Percentiles rank a stretch among this genome's conserved stretches.
phyloP scores from a whole-genome alignment of 2,888 invertebrate species.

The Ormyrus labotus region DNA sequence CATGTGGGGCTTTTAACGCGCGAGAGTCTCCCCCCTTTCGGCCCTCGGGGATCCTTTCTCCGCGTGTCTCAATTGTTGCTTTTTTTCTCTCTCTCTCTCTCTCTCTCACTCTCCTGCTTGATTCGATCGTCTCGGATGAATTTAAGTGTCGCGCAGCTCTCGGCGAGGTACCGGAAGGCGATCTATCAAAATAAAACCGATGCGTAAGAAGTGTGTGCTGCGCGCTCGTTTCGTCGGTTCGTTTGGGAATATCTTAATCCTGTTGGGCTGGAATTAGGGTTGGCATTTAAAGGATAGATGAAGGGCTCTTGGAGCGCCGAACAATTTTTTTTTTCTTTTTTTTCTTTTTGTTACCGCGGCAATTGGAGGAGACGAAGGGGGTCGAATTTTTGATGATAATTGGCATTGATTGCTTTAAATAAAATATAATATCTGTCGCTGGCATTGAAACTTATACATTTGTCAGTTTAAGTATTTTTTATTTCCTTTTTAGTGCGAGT shows the following conservation, averaged over 20 bases:
- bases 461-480: too few species aligned
- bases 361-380: too few species aligned
- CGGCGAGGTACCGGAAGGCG: constrained; percentile 30
- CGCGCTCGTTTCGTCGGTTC: constrained; percentile 47
- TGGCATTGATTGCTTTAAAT: too few species aligned
- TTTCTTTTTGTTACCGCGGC: too few species aligned
- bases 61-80: constrained; percentile 40
- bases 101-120: background rate
- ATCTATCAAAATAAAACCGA: constrained; percentile 50
- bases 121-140: constrained; percentile 14
- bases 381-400: background rate
- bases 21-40: background rate
- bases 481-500: too few species aligned
- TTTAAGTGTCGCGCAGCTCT: constrained; percentile 19
- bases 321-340: too few species aligned
- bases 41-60: constrained; percentile 35
- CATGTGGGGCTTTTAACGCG: constrained; percentile 62
- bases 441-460: too few species aligned
- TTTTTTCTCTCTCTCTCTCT: constrained; percentile 9
- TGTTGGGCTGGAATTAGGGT: background rate
- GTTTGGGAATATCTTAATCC: background rate
- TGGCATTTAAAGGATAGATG: background rate
- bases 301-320: too few species aligned
- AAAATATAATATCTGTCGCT: too few species aligned
- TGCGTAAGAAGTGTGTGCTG: too few species aligned